Conservation (phyloP, 2,888 invertebrate species). For the Leptothorax acervorum region DNA sequence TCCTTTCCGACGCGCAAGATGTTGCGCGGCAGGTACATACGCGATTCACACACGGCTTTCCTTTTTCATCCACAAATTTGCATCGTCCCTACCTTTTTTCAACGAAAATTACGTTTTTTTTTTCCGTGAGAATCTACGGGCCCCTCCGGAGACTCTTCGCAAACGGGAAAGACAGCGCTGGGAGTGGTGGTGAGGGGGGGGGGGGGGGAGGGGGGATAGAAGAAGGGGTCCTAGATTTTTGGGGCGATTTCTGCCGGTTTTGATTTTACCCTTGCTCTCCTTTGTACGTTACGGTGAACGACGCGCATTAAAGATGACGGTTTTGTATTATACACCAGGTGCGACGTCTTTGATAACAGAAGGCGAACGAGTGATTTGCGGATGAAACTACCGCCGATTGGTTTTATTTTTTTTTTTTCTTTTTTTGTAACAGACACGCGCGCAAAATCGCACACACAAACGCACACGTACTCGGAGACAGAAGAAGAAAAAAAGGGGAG, state of each 20-base stretch:
- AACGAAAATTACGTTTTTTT: conserved; percentile 70
- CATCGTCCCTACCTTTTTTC: conserved; percentile 76
- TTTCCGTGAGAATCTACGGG: conserved; percentile 72
- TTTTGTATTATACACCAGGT: conserved; percentile 62
- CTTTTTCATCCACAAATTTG: conserved; percentile 79
- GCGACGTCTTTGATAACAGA: conserved; percentile 70
- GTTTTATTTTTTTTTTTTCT: conserved; percentile 39
- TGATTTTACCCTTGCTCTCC: conserved; percentile 60
- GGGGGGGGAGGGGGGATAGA: conserved; percentile 57
- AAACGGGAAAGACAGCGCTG: conserved; percentile 13
- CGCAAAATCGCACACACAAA: conserved; percentile 10
- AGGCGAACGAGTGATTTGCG: conserved; percentile 19
- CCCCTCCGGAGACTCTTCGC: conserved; percentile 6
- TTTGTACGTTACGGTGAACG: conserved; percentile 42
- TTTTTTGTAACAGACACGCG: neutral
- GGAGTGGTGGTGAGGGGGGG: neutral
- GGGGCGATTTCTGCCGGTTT: conserved; percentile 76
- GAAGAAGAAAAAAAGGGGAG: neutral
- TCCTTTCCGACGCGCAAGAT: conserved; percentile 46
- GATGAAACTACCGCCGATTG: conserved; percentile 33
- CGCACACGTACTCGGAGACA: neutral
- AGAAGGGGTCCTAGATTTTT: conserved; percentile 71
- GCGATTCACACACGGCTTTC: conserved; percentile 52
- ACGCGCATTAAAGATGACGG: conserved; percentile 49
- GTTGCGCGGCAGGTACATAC: conserved; percentile 68